A percentile compares a stretch with the other conserved stretches of the same genome.
Conservation (phyloP, 2,113 vertebrate genomes). For the Blennius ocellaris region DNA sequence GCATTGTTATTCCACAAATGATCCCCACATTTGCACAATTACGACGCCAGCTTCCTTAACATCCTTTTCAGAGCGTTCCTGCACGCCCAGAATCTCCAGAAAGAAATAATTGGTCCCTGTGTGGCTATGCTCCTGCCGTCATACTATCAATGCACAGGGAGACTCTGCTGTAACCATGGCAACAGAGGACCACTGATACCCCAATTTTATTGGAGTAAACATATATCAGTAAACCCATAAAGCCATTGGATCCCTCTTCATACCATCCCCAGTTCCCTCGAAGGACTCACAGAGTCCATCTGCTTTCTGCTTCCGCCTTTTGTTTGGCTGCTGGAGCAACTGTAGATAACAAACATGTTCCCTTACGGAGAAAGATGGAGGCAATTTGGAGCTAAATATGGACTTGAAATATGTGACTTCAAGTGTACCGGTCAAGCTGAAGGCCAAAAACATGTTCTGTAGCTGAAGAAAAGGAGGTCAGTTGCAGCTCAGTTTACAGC, state of each 20-base stretch:
- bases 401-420: no score
- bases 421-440: no score
- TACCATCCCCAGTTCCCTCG: not conserved
- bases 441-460: no score
- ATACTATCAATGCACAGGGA: constrained; percentile 44
- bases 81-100: constrained; percentile 23
- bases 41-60: constrained; percentile 23
- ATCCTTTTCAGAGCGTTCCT: constrained; percentile 7
- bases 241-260: constrained; percentile 10
- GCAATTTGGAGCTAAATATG: no score
- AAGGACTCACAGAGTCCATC: no score
- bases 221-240: constrained; percentile 48
- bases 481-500: no score
- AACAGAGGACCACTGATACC: constrained; percentile 59
- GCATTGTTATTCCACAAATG: constrained; percentile 34
- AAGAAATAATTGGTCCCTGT: constrained; percentile 75
- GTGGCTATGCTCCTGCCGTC: constrained; percentile 36
- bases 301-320: constrained; percentile 10
- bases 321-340: not conserved
- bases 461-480: no score
- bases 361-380: no score
- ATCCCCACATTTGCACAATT: constrained; percentile 47
- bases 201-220: constrained; percentile 61
- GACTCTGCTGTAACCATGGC: constrained; percentile 69
- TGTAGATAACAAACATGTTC: no score